Evolutionary conservation across 2,113 vertebrate genomes (phyloP).

Genomic region (Salvator merianae): DNA sequence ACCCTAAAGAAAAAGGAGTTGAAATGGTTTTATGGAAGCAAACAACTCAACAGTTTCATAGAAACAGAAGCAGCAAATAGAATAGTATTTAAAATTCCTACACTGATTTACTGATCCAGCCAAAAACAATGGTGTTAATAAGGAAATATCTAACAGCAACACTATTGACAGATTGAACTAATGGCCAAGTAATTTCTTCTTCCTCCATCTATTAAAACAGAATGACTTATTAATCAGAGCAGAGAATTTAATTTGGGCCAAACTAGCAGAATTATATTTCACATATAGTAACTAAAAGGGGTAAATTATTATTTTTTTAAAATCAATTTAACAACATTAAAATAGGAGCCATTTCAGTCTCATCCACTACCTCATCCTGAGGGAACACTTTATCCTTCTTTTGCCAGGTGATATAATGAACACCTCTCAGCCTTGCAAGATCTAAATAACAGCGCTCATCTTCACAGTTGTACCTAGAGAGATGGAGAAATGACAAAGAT

Average conservation of each 20-base stretch:
- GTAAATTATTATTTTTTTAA: not conserved
- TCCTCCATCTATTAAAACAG: conserved; percentile 48
- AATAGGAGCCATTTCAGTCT: not conserved
- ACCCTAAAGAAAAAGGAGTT: conserved; percentile 77
- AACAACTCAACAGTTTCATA: conserved; percentile 23
- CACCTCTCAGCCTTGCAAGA: conserved; percentile 91
- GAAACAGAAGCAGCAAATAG: conserved; percentile 32
- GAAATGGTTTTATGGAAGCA: conserved; percentile 39
- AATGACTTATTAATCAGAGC: conserved; percentile 46
- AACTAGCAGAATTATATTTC: conserved; percentile 39
- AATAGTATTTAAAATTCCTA: conserved; percentile 48
- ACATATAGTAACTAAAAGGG: not conserved
- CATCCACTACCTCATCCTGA: conserved; percentile 87
- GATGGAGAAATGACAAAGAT: conserved; percentile 14
- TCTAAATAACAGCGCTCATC: conserved; percentile 96
- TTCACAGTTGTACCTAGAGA: conserved; percentile 92
- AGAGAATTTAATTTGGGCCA: conserved; percentile 39
- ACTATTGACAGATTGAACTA: conserved; percentile 47
- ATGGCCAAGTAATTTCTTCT: conserved; percentile 54
- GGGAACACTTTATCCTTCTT: conserved; percentile 90
- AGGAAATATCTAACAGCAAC: conserved; percentile 21
- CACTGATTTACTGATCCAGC: conserved; percentile 45
- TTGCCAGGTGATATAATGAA: conserved; percentile 93
- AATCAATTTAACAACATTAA: not conserved
- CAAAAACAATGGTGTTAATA: conserved; percentile 40